A percentile compares a stretch with the other conserved stretches of the same genome.
phyloP scores from a whole-genome alignment of 2,888 invertebrate genomes.

The Tetheella fluctuosa region DNA sequence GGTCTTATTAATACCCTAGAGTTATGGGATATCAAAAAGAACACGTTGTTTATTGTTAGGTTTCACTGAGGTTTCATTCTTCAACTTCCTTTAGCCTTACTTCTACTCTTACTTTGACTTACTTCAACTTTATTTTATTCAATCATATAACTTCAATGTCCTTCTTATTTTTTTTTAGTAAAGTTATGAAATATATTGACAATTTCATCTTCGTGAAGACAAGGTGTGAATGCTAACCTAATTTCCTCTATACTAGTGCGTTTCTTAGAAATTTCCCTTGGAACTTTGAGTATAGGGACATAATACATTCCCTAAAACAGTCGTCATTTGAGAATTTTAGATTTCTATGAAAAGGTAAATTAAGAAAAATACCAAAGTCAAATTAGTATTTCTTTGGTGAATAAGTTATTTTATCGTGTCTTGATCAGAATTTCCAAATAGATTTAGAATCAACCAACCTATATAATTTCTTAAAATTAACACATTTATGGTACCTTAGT shows the following conservation, averaged over 20 bases:
- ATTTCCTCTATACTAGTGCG: not conserved
- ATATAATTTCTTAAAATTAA: no score
- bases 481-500: no score
- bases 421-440: not conserved
- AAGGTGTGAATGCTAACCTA: not conserved
- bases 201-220: not conserved
- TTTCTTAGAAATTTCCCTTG: not conserved
- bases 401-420: not conserved
- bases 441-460: not conserved
- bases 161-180: no score
- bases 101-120: no score
- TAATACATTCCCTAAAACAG: not conserved
- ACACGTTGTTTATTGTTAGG: no score
- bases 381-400: not conserved
- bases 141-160: not conserved
- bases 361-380: not conserved
- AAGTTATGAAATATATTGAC: not conserved
- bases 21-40: no score
- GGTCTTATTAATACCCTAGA: no score
- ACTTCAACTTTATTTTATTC: no score
- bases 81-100: no score
- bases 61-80: no score
- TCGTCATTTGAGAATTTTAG: not conserved
- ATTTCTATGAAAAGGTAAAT: not conserved
- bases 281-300: not conserved